Base-by-base conservation (phyloP, 2,888 invertebrate genomes). In the Dryadula phaetusa region DNA sequence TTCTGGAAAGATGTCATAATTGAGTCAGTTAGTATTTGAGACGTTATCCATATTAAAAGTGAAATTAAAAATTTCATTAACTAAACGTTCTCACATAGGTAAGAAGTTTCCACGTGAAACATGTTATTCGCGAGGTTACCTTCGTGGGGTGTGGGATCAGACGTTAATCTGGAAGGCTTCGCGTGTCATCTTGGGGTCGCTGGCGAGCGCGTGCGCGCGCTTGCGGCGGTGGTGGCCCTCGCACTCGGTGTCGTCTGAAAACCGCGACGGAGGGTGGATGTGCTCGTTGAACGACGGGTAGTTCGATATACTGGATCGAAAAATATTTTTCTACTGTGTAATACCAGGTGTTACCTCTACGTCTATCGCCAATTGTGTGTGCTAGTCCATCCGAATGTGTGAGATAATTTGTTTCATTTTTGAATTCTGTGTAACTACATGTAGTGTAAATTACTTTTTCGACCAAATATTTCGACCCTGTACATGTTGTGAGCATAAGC, bases 211-310 rank as follows among this genome's bases (percentile, higher is more conserved):
- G 71, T 75, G 79, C 28, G 75, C 52, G 77, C 94, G 82, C 79
- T 90, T 90, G 75, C 91, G 81, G 3, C 92, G 82, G 73, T 84
- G 88, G 78, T 88, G 94, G 58, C 85, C 89, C 82, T 94, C 94
- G 87, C 94, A 93, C 80, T 94, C 94, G 64, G 94, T 94, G 84
- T 94, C 94, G 93, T 97, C 97, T 77, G 97, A 96, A 94, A 97
- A 97, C 74, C 97, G 95, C 81, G 96, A 95, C 81, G 97, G 97
- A 80, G 97, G 97, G 93, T 97, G 96, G 82, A 96, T 96, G 88
- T 96, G 95, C 82, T 96, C 96, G 93, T 95, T 96, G 94, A 96
- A 96, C 87, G 95, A 96, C 79, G 95, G 95, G 89, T 95, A 95
- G 88, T 95, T 95, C 77, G 95, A 95, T 94, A 96, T 96, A 93